Base-by-base conservation (phyloP, 2,888 invertebrate genomes). In the Iselma pallidipennis region DNA sequence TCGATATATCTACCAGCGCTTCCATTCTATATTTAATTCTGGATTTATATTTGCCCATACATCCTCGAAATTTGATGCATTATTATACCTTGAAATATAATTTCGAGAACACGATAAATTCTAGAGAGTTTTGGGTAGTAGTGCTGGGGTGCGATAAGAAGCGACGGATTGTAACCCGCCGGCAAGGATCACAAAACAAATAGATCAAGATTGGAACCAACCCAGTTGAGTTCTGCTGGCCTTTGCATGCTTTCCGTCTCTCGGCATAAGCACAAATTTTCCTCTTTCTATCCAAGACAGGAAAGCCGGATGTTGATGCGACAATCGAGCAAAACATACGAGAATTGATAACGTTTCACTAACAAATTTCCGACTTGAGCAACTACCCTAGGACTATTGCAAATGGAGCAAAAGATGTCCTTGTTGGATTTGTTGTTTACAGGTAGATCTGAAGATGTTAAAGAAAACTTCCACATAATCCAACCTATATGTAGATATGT, bases 1-100 rank as follows among this genome's bases (percentile, higher is more conserved):
- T 78, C 81, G 78, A 81, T 81, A 81, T 81, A 81, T 81, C 79
- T 68, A 65, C 53, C 68, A 68, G 70, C 71, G 73, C 75, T 76
- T 78, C 78, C 79, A 78, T 80, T 79, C 80, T 80, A 81, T 81
- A 81, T 81, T 81, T 81, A 81, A 81, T 81, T 81, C 81, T 76
- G 80, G 79, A 81, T 80, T 81, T 80, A 80, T 79, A 78, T 78
- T 78, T 78, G 78, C 73, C 79, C 80, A 79, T 80, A 78, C 74
- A 80, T 80, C 75, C 74, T 76, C 75, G 67, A 76, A 78, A 74
- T 80, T 81, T 81, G 81, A 81, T 81, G 80, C 78, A 81, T 80
- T 81, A 80, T 80, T 80, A 79, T 81, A 80, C 80, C 80, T 80
- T 77, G 78, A 80, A 80, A 80, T 80, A 80, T 80, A 78, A 79